These are phyloP conservation scores for Microplitis demolitor DNA, from an alignment of 1,140 invertebrate genomes.

Conservation along the genomic window DNA sequence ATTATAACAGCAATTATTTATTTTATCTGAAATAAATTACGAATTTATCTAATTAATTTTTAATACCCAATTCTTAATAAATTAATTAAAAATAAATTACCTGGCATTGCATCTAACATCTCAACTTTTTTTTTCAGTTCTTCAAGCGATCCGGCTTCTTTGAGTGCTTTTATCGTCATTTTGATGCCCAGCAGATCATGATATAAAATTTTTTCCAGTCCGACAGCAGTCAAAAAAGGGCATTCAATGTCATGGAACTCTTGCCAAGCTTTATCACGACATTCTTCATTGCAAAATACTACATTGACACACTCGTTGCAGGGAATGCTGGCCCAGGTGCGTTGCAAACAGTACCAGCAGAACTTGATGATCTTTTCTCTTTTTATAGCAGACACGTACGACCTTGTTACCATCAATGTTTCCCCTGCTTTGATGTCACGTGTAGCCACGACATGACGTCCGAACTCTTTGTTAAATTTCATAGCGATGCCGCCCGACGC, in stretches of 20 bases:
- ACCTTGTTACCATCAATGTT: slow-evolving; percentile 74
- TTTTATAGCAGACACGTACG: slow-evolving; percentile 72
- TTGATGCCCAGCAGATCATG: slow-evolving; percentile 70
- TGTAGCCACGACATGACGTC: slow-evolving; percentile 67
- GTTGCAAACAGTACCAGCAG: slow-evolving; percentile 76
- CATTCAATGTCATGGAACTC: slow-evolving; percentile 78
- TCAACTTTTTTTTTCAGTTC: slow-evolving; percentile 55
- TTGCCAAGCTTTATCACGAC: slow-evolving; percentile 65
- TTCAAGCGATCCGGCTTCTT: slow-evolving; percentile 58
- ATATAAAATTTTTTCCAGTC: slow-evolving; percentile 63
- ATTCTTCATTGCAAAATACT: slow-evolving; percentile 73
- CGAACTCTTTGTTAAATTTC: slow-evolving; percentile 55
- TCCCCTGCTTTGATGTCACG: slow-evolving; percentile 72
- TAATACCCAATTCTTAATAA: no score
- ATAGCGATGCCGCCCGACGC: neutral
- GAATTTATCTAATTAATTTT: no score
- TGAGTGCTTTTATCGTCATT: slow-evolving; percentile 65
- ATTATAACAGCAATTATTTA: slow-evolving; percentile 49
- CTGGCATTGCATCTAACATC: slow-evolving; percentile 50
- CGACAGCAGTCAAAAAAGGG: slow-evolving; percentile 56
- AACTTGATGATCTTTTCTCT: slow-evolving; percentile 65
- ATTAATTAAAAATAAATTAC: slow-evolving; percentile 32
- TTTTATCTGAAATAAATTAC: neutral
- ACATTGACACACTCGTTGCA: slow-evolving; percentile 67
- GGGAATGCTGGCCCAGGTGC: slow-evolving; percentile 65